Percentiles rank a stretch among this genome's conserved stretches.
phyloP scores from a whole-genome alignment of 1,140 invertebrate species.

The Anagrus nilaparvatae region DNA sequence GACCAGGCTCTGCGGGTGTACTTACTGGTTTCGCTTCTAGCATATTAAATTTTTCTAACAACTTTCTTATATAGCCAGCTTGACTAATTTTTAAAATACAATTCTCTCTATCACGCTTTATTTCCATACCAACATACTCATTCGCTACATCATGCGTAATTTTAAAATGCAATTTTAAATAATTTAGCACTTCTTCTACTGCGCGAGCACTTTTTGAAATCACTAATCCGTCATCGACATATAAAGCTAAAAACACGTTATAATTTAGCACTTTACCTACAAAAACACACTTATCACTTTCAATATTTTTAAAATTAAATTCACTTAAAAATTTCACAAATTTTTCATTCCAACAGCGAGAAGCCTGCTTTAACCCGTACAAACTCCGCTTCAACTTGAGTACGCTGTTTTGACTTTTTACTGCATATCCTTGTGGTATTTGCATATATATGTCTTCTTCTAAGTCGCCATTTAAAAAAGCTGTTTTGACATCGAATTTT shows the following conservation, averaged over 20 bases:
- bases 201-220: constrained; percentile 1
- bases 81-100: constrained; percentile 16
- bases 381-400: constrained; percentile 19
- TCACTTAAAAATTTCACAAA: constrained; percentile 11
- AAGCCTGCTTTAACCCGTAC: constrained; percentile 17
- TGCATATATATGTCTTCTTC: constrained; percentile 15
- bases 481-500: constrained; percentile 15
- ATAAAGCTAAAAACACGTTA: constrained; percentile 14
- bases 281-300: constrained; percentile 15
- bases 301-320: constrained; percentile 11
- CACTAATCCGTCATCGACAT: constrained; percentile 15
- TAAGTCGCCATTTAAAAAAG: constrained; percentile 14
- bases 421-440: constrained; percentile 12
- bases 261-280: background rate
- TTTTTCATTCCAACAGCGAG: constrained; percentile 17
- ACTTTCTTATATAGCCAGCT: constrained; percentile 7
- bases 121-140: constrained; percentile 27
- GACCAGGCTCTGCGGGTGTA: constrained; percentile 12
- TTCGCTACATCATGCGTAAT: constrained; percentile 8
- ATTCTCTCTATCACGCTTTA: constrained; percentile 14
- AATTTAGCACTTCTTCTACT: no score
- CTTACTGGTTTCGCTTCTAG: constrained; percentile 7
- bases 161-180: background rate
- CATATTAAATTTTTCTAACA: constrained; percentile 14
- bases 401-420: background rate